These are phyloP conservation scores for Schizotus pectinicornis DNA, from an alignment of 2,888 invertebrate genomes.

Conservation along the genomic window DNA sequence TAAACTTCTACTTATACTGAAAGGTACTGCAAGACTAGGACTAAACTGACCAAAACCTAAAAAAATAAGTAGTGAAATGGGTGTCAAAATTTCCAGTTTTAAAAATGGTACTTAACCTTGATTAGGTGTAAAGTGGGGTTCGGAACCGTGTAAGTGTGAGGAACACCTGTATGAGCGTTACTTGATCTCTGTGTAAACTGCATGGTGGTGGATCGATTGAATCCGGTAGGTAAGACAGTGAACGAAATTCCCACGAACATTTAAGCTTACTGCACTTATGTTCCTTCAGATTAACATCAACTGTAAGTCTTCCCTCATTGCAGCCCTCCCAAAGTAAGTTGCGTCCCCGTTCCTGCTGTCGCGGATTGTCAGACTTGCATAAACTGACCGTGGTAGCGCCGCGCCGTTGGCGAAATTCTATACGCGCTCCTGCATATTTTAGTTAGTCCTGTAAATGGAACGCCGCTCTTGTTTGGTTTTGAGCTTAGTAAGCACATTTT, in stretches of 20 bases:
- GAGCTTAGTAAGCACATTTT: constrained; percentile 47
- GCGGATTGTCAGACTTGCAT: constrained; percentile 11
- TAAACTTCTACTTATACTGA: no score
- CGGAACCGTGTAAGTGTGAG: constrained; percentile 2
- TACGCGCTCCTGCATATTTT: constrained; percentile 45
- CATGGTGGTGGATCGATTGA: constrained; percentile 28
- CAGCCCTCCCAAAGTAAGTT: constrained; percentile 19
- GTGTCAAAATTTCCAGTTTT: no score
- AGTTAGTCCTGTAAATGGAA: constrained; percentile 42
- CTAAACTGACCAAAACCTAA: no score
- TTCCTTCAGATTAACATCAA: constrained; percentile 29
- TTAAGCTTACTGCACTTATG: constrained; percentile 35
- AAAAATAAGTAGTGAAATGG: no score
- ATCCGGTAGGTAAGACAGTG: constrained; percentile 35
- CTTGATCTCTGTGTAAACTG: constrained; percentile 29
- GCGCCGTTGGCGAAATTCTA: constrained; percentile 34
- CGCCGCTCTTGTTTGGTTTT: constrained; percentile 45
- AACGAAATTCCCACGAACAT: constrained; percentile 47
- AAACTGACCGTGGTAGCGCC: constrained; percentile 28
- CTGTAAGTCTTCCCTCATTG: constrained; percentile 22
- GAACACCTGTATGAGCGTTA: constrained; percentile 38
- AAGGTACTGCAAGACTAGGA: no score
- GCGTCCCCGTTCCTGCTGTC: neutral
- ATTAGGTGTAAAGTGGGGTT: neutral
- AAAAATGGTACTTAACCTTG: no score